phyloP scores from a whole-genome alignment of 1,140 invertebrate species.

The Brachionus asplanchnoidis region DNA sequence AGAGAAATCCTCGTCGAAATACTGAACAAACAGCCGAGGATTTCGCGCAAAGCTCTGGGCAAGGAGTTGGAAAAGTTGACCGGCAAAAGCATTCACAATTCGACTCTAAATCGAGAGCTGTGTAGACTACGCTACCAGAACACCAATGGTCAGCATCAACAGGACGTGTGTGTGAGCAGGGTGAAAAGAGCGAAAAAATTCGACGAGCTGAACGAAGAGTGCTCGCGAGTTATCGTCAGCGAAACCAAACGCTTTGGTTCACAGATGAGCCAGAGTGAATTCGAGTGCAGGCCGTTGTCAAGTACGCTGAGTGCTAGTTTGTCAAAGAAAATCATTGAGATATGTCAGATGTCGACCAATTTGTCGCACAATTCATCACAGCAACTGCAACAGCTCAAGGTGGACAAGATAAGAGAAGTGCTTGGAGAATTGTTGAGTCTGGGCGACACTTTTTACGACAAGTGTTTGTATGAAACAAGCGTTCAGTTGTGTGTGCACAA shows the following conservation, averaged over 20 bases:
- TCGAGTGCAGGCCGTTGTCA: constrained; percentile 15
- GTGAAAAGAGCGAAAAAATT: neutral
- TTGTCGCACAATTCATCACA: neutral
- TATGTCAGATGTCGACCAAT: constrained; percentile 39
- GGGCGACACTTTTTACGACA: neutral
- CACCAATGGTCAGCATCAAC: neutral
- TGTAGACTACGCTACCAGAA: constrained; percentile 25
- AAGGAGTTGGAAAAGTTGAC: constrained; percentile 33
- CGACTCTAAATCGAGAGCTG: constrained; percentile 18
- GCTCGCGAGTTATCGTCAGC: neutral
- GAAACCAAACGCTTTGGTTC: neutral
- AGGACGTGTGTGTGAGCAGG: neutral
- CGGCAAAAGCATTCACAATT: constrained; percentile 39
- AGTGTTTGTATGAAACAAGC: neutral
- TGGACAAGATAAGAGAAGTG: neutral
- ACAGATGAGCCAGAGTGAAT: neutral
- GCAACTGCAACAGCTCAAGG: neutral
- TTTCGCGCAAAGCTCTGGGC: constrained; percentile 27
- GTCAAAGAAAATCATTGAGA: constrained; percentile 25
- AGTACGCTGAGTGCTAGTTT: neutral
- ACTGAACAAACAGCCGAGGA: constrained; percentile 36
- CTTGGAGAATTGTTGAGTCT: neutral
- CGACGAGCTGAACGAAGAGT: neutral
- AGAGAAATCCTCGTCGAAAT: constrained; percentile 35
- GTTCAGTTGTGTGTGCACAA: constrained; percentile 5